phyloP scores from a whole-genome alignment of 2,888 invertebrate genomes.

The Cephus nigrinus region DNA sequence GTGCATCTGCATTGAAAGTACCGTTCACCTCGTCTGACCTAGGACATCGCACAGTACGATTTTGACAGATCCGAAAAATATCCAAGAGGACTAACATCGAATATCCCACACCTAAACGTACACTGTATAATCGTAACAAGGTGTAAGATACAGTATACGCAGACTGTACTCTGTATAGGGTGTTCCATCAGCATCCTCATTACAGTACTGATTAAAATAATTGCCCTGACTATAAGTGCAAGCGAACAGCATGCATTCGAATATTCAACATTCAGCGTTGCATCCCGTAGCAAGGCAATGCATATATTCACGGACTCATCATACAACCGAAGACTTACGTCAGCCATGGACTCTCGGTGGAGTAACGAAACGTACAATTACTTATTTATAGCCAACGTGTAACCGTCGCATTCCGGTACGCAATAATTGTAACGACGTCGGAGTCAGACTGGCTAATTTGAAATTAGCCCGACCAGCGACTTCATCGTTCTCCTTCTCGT shows the following conservation, averaged over 20 bases:
- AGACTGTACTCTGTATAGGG: not conserved
- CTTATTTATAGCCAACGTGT: not conserved
- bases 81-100: not conserved
- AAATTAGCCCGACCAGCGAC: not conserved
- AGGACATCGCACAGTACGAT: not conserved
- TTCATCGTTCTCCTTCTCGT: not conserved
- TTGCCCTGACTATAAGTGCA: constrained; percentile 19
- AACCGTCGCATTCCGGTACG: not conserved
- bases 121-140: not conserved
- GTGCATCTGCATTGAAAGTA: not conserved
- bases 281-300: not conserved
- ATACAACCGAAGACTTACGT: not conserved
- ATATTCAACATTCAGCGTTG: not conserved
- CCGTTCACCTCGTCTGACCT: not conserved
- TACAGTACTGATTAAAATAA: constrained; percentile 45
- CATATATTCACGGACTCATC: not conserved
- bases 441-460: not conserved
- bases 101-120: not conserved
- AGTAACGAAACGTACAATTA: constrained; percentile 4
- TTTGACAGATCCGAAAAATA: not conserved
- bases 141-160: not conserved
- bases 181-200: constrained; percentile 37
- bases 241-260: not conserved
- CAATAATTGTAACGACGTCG: not conserved
- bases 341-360: not conserved